Conservation (phyloP, 1,140 invertebrate genomes). For the Carcinoscorpius rotundicauda region DNA sequence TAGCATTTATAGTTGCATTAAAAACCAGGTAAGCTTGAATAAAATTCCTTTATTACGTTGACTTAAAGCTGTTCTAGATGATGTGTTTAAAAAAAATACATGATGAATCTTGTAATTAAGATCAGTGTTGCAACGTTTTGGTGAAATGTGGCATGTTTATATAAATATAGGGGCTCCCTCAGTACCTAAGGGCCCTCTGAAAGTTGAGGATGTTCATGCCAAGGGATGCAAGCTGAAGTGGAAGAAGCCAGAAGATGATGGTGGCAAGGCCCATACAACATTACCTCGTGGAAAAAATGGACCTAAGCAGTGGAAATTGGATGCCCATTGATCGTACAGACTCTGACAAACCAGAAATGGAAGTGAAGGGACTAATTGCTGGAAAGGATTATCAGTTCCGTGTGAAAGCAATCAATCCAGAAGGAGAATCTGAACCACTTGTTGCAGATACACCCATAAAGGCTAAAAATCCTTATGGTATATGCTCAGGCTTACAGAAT, state of each 20-base stretch:
- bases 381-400: conserved; percentile 94
- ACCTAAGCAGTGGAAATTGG: conserved; percentile 85
- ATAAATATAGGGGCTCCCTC: conserved; percentile 32
- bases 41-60: too few relatives aligned
- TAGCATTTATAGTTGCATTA: too few relatives aligned
- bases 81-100: conserved; percentile 10
- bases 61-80: conserved; percentile 12
- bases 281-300: conserved; percentile 94
- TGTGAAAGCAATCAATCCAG: conserved; percentile 92
- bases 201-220: conserved; percentile 78
- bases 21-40: too few relatives aligned
- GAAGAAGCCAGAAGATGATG: conserved; percentile 91
- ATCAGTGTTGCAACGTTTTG: too few relatives aligned
- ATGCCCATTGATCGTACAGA: conserved; percentile 63
- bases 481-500: conserved; percentile 20
- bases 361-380: conserved; percentile 80
- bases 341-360: conserved; percentile 72
- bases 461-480: conserved; percentile 45
- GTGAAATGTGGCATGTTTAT: too few relatives aligned
- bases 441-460: conserved; percentile 32
- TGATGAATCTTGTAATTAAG: too few relatives aligned
- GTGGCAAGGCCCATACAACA: conserved; percentile 92
- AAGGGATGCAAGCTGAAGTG: conserved; percentile 88
- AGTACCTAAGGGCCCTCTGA: conserved; percentile 58
- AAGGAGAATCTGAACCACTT: conserved; percentile 75